Evolutionary conservation across 1,140 invertebrate genomes (phyloP).

Genomic region (Bombyx mandarina): DNA sequence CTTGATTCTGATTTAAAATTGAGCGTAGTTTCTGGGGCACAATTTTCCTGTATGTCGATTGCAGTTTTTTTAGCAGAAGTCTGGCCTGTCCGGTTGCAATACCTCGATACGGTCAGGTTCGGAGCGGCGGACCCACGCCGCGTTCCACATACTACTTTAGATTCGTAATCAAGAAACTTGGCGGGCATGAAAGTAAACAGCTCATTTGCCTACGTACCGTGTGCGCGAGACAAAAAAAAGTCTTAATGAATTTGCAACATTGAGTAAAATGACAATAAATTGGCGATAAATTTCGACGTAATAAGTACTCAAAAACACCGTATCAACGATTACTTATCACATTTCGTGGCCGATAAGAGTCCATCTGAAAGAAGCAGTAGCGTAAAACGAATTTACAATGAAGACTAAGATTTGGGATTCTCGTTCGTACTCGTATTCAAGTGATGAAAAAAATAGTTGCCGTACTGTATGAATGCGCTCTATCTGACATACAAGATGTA

Average conservation of each 20-base stretch:
- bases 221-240: neutral
- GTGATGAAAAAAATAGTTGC: conserved; percentile 44
- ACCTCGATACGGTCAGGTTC: conserved; percentile 63
- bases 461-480: conserved; percentile 35
- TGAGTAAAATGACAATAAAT: conserved; percentile 1
- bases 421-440: conserved; percentile 58
- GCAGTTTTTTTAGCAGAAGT: conserved; percentile 47
- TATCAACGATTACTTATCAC: conserved; percentile 2
- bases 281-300: neutral
- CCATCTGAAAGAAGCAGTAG: conserved; percentile 15
- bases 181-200: conserved; percentile 12
- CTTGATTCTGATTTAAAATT: conserved; percentile 13
- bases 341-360: conserved; percentile 23
- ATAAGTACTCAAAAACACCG: neutral
- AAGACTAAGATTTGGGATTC: conserved; percentile 61
- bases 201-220: conserved; percentile 13
- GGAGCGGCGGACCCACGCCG: conserved; percentile 45
- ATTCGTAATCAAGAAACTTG: conserved; percentile 27
- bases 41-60: conserved; percentile 24
- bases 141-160: conserved; percentile 47
- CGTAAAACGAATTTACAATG: conserved; percentile 24
- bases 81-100: conserved; percentile 58
- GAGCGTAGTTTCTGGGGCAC: conserved; percentile 23
- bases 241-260: neutral
- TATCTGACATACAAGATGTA: conserved; percentile 22